Evolutionary conservation across 2,797 vertebrate genomes (phyloP), one percentile per base, ranked within the genome.

Genomic region (Allobates femoralis): DNA sequence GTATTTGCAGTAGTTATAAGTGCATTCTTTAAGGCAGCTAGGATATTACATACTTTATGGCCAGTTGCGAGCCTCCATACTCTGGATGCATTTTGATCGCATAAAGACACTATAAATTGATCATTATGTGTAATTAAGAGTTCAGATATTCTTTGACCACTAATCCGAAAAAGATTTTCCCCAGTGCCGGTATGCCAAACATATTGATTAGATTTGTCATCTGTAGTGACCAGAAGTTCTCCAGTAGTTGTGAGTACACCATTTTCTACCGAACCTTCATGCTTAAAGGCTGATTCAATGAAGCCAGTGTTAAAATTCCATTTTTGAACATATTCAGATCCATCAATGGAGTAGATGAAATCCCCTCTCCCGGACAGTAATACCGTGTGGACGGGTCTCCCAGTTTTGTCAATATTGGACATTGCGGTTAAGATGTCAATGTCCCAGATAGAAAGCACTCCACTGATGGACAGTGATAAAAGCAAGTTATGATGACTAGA

Each of bases 351-450:
- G 90, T 98, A 99, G 85, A 99, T 95, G 84, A 97, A 96, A 90
- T 99, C 98, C 77, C 99, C 98, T 92, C 97, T 94, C n/a, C 96
- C 93, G 1, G 98, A 96, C 86, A 99, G 91, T 91, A 97, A 94
- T 91, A 99, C 90, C 50, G 92, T 97, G 88, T 97, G 97, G 86
- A 99, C 98, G 85, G 96, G 96, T 91, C 98, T 99, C 84, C 98
- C 98, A 41, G 98, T 99, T 94, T 99, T 99, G 92, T 99, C 98
- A 71, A 99, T 99, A 89, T 99, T 99, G 83, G 98, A 99, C 97
- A 99, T 99, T 77, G 98, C 98, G n/a, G 97, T 99, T 93, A 99
- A 99, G 81, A 99, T 99, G 86, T 99, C 98, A 90, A 99, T 97
- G 91, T 99, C 98, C 98, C 98, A 99, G 5, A 99, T 94, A n/a